A percentile compares a stretch with the other conserved stretches of the same genome.
Conservation (phyloP, 2,888 invertebrate genomes). For the Copidosoma aretas region DNA sequence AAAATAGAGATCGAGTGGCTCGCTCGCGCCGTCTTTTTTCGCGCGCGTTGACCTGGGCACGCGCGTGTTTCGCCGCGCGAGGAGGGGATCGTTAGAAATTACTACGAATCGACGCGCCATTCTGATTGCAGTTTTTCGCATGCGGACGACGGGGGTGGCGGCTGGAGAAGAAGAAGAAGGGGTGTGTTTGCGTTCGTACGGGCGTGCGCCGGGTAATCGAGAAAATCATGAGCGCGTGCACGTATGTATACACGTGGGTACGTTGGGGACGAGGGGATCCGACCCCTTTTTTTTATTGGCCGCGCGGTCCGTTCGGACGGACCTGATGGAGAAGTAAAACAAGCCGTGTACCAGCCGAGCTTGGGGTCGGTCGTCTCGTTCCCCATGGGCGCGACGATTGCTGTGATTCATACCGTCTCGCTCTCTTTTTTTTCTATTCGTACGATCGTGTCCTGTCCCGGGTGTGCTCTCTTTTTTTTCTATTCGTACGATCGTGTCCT, state of each 20-base stretch:
- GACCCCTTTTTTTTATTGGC: conserved; percentile 45
- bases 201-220: conserved; percentile 30
- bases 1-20: conserved; percentile 1
- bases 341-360: not conserved
- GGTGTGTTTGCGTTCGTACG: not conserved
- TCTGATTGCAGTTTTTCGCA: not conserved
- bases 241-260: too few species aligned
- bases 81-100: conserved; percentile 45
- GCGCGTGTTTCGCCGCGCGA: conserved; percentile 15
- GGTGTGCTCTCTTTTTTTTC: not conserved
- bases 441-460: too few species aligned
- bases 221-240: conserved; percentile 48
- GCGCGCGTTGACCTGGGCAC: not conserved
- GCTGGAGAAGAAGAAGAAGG: too few species aligned
- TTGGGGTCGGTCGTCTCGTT: not conserved
- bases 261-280: conserved; percentile 42
- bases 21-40: not conserved
- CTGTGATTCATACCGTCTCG: conserved; percentile 22
- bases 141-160: conserved; percentile 10
- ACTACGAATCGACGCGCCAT: conserved; percentile 51
- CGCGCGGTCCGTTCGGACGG: conserved; percentile 34
- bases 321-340: conserved; percentile 4
- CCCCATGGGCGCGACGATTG: conserved; percentile 18
- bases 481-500: too few species aligned
- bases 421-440: not conserved